Evolutionary conservation across 2,888 invertebrate species (phyloP).

Genomic region (Anthoptus insignis): DNA sequence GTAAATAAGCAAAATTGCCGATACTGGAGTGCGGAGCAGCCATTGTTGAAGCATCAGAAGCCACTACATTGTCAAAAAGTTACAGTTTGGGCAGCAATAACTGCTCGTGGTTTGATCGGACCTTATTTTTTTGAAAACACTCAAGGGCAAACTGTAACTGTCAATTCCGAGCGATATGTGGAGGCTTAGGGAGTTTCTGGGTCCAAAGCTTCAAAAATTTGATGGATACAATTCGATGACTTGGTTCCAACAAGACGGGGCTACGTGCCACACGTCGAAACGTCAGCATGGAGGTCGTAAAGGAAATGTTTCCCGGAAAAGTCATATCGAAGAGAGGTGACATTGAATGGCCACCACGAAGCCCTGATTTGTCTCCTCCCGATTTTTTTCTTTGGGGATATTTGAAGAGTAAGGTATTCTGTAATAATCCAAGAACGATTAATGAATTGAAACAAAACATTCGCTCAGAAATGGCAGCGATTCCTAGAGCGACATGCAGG

Average conservation of each 20-base stretch:
- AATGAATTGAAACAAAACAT: slow-evolving; percentile 4
- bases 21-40: not conserved
- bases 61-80: not conserved
- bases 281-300: not conserved
- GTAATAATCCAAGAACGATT: slow-evolving; percentile 15
- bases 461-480: not conserved
- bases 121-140: slow-evolving; percentile 17
- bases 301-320: slow-evolving; percentile 9
- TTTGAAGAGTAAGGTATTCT: slow-evolving; percentile 19
- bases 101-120: slow-evolving; percentile 5
- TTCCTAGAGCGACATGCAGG: not conserved
- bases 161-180: slow-evolving; percentile 13
- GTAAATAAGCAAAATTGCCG: not conserved
- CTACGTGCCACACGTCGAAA: slow-evolving; percentile 16
- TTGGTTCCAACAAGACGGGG: slow-evolving; percentile 14
- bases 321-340: slow-evolving; percentile 12
- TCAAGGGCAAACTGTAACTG: slow-evolving; percentile 1
- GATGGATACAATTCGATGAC: slow-evolving; percentile 6
- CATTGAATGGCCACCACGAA: slow-evolving; percentile 19
- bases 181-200: slow-evolving; percentile 4
- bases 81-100: not conserved
- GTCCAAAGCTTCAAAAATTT: slow-evolving; percentile 10
- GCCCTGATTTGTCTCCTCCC: slow-evolving; percentile 2
- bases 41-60: not conserved
- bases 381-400: slow-evolving; percentile 24